phyloP scores from a whole-genome alignment of 2,888 invertebrate genomes.

The Gastracanthus pulcherrimus region DNA sequence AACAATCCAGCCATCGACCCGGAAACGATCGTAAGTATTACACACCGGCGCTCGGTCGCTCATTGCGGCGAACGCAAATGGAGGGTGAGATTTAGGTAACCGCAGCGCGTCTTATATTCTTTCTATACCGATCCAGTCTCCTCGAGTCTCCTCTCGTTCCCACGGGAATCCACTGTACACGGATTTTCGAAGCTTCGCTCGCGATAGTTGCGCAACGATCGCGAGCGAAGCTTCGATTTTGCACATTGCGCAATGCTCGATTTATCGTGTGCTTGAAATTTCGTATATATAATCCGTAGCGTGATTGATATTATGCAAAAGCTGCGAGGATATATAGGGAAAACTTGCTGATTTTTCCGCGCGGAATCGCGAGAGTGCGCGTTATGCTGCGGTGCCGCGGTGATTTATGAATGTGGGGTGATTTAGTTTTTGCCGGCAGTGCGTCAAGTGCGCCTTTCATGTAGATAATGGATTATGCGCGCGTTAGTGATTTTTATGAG shows the following conservation, averaged over 20 bases:
- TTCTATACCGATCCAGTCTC: too few relatives aligned
- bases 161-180: background rate
- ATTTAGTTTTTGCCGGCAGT: too few relatives aligned
- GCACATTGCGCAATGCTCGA: background rate
- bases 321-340: background rate
- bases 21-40: background rate
- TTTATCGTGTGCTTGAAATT: background rate
- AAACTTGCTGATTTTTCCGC: background rate
- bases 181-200: background rate
- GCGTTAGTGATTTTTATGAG: too few relatives aligned
- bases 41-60: background rate
- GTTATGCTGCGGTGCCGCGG: too few relatives aligned
- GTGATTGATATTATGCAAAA: background rate
- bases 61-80: background rate
- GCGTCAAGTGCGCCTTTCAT: too few relatives aligned
- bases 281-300: background rate
- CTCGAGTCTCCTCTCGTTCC: background rate
- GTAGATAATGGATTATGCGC: too few relatives aligned
- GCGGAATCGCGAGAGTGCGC: background rate
- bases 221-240: background rate
- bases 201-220: too few relatives aligned
- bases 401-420: too few relatives aligned
- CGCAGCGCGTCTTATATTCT: background rate
- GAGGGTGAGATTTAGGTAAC: slow-evolving; percentile 1
- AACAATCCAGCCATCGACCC: background rate